Percentiles rank a stretch among this genome's conserved stretches.
phyloP scores from a whole-genome alignment of 2,797 vertebrate genomes.

The Natrix natrix region DNA sequence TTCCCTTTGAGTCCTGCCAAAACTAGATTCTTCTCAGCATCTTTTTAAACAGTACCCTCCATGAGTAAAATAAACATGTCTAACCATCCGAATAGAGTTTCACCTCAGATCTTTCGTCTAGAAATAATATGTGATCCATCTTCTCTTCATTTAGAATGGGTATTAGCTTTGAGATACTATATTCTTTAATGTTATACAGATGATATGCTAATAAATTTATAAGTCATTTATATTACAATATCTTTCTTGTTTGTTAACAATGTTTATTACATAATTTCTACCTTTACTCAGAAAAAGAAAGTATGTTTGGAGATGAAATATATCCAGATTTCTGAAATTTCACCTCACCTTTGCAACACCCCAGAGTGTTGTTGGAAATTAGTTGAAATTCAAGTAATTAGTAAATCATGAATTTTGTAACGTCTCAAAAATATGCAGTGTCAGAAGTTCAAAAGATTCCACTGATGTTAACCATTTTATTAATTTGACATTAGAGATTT shows the following conservation, averaged over 20 bases:
- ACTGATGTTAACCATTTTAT: background rate
- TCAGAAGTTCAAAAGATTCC: background rate
- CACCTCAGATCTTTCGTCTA: background rate
- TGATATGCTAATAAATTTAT: background rate
- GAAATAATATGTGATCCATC: constrained; percentile 8
- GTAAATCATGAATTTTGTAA: background rate
- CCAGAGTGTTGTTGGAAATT: background rate
- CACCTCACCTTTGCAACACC: background rate
- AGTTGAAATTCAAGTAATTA: background rate
- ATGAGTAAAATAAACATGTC: constrained; percentile 5
- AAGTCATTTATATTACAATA: background rate
- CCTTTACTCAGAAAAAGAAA: background rate
- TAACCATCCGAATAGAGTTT: background rate
- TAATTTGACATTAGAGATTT: background rate
- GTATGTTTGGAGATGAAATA: background rate
- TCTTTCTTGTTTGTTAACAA: background rate
- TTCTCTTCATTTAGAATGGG: background rate
- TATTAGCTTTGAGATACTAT: background rate
- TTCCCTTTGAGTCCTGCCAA: background rate
- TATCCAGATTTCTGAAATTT: background rate
- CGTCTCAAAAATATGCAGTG: background rate
- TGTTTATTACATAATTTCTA: background rate
- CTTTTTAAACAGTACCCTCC: background rate
- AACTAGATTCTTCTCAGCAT: background rate
- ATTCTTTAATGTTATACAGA: background rate